These are phyloP conservation scores for Andrena minutula DNA, from an alignment of 2,888 invertebrate species.

Conservation along the genomic window DNA sequence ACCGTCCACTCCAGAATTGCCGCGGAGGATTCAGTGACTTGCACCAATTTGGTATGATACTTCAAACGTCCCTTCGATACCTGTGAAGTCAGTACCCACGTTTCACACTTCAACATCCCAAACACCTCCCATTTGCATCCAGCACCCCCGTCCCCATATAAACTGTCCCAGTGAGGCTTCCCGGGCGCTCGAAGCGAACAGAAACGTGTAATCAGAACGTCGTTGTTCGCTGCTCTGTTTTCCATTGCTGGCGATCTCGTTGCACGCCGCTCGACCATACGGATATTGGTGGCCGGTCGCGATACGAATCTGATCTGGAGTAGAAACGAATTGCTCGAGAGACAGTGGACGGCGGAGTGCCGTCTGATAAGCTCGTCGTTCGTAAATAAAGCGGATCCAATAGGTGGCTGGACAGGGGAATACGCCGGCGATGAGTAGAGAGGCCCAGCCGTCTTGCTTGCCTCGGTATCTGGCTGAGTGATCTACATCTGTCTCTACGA, in stretches of 20 bases:
- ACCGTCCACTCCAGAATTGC: not conserved
- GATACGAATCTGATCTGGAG: constrained; percentile 46
- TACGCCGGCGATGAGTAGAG: constrained; percentile 47
- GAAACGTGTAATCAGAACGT: constrained; percentile 18
- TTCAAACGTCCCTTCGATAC: too few relatives aligned
- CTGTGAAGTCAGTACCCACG: too few relatives aligned
- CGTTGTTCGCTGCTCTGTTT: constrained; percentile 32
- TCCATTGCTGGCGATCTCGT: constrained; percentile 33
- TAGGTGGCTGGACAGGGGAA: not conserved
- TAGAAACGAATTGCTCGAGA: constrained; percentile 44
- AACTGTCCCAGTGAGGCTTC: not conserved
- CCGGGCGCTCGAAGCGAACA: not conserved
- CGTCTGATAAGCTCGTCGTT: constrained; percentile 38
- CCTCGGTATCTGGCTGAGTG: constrained; percentile 38
- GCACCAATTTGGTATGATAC: too few relatives aligned
- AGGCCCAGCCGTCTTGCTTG: not conserved
- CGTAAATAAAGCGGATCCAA: constrained; percentile 51
- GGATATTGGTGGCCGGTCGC: constrained; percentile 28
- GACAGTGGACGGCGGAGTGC: not conserved
- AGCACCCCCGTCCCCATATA: not conserved
- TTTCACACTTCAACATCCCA: not conserved
- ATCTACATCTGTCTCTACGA: constrained; percentile 53
- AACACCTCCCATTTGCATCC: not conserved
- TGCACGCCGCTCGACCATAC: not conserved
- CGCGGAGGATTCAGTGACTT: not conserved